Percentiles rank a stretch among this genome's conserved stretches.
Evolutionary conservation across 2,113 vertebrate species (phyloP).

Genomic region (Micromys minutus): DNA sequence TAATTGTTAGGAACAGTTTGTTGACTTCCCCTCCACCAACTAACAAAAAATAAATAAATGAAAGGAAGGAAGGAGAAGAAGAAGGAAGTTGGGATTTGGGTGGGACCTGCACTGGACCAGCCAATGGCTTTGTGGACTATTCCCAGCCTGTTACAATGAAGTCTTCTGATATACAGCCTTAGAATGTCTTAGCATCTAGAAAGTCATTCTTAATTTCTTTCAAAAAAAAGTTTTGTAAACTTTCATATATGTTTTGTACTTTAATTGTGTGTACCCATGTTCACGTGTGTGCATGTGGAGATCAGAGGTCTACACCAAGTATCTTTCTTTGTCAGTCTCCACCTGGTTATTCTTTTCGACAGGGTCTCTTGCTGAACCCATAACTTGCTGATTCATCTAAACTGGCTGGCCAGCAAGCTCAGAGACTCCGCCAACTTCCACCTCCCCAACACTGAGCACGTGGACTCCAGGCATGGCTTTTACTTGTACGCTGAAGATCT

Average conservation of each 20-base stretch:
- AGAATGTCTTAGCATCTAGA: neutral
- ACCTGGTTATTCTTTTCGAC: neutral
- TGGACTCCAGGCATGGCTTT: neutral
- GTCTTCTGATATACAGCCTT: neutral
- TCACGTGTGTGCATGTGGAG: neutral
- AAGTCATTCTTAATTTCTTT: neutral
- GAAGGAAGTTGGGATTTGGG: too few species aligned
- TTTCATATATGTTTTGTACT: neutral
- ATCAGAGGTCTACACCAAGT: neutral
- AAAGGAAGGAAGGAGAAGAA: neutral
- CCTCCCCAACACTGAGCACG: neutral
- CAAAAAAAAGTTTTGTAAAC: neutral
- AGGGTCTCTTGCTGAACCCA: neutral
- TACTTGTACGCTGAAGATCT: neutral
- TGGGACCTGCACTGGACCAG: neutral
- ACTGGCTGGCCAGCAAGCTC: neutral
- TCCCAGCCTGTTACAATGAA: neutral
- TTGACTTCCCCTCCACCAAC: neutral
- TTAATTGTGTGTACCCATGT: neutral
- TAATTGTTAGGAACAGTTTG: neutral
- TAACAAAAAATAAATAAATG: neutral
- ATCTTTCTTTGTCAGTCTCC: neutral
- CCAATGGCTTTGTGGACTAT: neutral
- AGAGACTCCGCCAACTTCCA: neutral
- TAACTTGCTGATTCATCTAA: neutral